These are phyloP conservation scores for Frankliniella intonsa DNA, from an alignment of 2,888 invertebrate genomes.

Conservation along the genomic window DNA sequence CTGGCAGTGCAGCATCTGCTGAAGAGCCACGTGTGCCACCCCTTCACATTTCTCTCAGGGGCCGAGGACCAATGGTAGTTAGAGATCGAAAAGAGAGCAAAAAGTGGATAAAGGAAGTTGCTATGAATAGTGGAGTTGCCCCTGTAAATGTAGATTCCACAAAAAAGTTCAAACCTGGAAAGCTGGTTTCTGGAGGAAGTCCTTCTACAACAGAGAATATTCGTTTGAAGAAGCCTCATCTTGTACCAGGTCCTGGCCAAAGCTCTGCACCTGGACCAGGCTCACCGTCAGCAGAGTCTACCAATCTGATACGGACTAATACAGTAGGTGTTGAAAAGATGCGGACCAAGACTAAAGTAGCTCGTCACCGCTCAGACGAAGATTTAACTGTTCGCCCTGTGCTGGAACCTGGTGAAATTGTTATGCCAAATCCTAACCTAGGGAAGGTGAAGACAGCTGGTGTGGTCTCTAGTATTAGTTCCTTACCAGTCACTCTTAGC, in stretches of 20 bases:
- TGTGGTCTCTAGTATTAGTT: neutral
- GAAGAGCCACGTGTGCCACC: slow-evolving; percentile 83
- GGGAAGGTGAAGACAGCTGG: neutral
- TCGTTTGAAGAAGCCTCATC: neutral
- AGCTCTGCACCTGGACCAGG: neutral
- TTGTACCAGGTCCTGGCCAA: neutral
- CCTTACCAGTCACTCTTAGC: neutral
- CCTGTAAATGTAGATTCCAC: neutral
- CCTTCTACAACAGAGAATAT: neutral
- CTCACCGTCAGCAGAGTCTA: neutral
- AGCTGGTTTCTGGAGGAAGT: slow-evolving; percentile 30
- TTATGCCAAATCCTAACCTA: slow-evolving; percentile 32
- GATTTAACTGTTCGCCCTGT: slow-evolving; percentile 39
- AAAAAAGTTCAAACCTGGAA: slow-evolving; percentile 44
- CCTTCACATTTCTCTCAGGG: slow-evolving; percentile 78
- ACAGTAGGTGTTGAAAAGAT: neutral
- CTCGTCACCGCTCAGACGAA: slow-evolving; percentile 35
- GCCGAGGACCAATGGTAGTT: slow-evolving; percentile 74
- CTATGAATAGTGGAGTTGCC: neutral
- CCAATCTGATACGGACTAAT: slow-evolving; percentile 30
- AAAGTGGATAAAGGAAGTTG: slow-evolving; percentile 45
- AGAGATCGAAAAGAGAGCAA: slow-evolving; percentile 68
- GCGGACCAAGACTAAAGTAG: slow-evolving; percentile 23
- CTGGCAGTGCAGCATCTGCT: slow-evolving; percentile 35
- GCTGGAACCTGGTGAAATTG: slow-evolving; percentile 37